phyloP scores from a whole-genome alignment of 2,113 vertebrate species.

The Paracanthobrama guichenoti region DNA sequence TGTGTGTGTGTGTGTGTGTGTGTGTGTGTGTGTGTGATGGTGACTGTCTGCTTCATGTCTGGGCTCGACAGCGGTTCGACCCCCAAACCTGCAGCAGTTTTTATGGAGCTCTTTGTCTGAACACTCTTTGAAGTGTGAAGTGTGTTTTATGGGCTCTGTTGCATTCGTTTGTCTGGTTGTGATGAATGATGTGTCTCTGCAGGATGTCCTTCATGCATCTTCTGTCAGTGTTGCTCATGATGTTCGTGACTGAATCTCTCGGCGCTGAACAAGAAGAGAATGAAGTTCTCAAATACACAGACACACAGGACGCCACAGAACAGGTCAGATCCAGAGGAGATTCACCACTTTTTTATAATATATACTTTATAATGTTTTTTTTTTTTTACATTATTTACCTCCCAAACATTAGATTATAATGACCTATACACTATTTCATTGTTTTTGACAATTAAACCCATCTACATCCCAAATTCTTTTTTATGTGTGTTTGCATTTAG shows the following conservation, averaged over 20 bases:
- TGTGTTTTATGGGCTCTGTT: conserved; percentile 7
- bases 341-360: not conserved
- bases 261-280: conserved; percentile 54
- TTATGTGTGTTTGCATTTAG: conserved; percentile 38
- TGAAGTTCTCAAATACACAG: conserved; percentile 59
- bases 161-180: not conserved
- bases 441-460: not conserved
- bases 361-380: too few relatives aligned
- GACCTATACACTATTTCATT: not conserved
- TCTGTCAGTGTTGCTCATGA: conserved; percentile 61
- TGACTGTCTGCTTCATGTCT: conserved; percentile 38
- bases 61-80: conserved; percentile 30
- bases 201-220: conserved; percentile 60
- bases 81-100: not conserved
- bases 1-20: not conserved
- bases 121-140: not conserved
- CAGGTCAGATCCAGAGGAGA: conserved; percentile 55
- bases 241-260: conserved; percentile 45
- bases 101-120: conserved; percentile 11
- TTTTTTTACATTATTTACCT: not conserved
- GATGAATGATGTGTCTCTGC: not conserved
- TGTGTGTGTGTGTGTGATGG: not conserved
- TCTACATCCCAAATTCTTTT: not conserved
- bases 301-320: conserved; percentile 25
- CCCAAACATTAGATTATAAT: not conserved